Evolutionary conservation across 2,888 invertebrate genomes (phyloP).

Genomic region (Kuschelorhynchus macadamiae): DNA sequence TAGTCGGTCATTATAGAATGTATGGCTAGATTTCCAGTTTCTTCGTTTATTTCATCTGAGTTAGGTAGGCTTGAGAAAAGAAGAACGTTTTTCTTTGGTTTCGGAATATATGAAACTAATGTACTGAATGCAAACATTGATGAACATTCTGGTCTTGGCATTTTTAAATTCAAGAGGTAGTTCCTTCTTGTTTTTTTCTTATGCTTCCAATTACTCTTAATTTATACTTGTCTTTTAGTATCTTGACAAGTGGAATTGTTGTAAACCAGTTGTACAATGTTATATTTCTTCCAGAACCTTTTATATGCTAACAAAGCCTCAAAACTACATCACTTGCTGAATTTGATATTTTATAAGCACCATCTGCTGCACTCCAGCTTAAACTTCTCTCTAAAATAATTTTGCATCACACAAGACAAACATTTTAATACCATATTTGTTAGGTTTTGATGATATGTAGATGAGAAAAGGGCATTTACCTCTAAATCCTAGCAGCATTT

Average conservation of each 20-base stretch:
- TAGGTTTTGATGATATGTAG: slow-evolving; percentile 6
- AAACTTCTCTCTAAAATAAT: too few relatives aligned
- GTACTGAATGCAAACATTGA: slow-evolving; percentile 50
- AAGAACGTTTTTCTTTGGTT: slow-evolving; percentile 47
- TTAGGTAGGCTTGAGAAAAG: slow-evolving; percentile 45
- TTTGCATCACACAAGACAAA: too few relatives aligned
- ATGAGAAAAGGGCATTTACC: slow-evolving; percentile 9
- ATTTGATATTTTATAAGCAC: too few relatives aligned
- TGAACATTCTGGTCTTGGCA: slow-evolving; percentile 3
- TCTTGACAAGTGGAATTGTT: slow-evolving; percentile 10
- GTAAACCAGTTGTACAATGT: slow-evolving; percentile 41
- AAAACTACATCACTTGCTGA: too few relatives aligned
- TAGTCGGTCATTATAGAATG: slow-evolving; percentile 48
- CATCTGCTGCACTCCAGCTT: too few relatives aligned
- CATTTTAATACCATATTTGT: too few relatives aligned
- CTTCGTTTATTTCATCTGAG: slow-evolving; percentile 22
- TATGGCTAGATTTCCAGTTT: slow-evolving; percentile 21
- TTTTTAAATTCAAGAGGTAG: slow-evolving; percentile 14
- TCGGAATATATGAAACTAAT: slow-evolving; percentile 43
- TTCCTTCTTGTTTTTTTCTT: slow-evolving; percentile 50
- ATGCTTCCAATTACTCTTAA: slow-evolving; percentile 51
- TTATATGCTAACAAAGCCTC: not conserved
- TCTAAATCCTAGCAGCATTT: slow-evolving; percentile 15
- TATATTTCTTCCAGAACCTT: slow-evolving; percentile 46
- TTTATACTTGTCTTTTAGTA: slow-evolving; percentile 15